Conservation (phyloP, 2,888 invertebrate species). For the Drosophila niveifrons region DNA sequence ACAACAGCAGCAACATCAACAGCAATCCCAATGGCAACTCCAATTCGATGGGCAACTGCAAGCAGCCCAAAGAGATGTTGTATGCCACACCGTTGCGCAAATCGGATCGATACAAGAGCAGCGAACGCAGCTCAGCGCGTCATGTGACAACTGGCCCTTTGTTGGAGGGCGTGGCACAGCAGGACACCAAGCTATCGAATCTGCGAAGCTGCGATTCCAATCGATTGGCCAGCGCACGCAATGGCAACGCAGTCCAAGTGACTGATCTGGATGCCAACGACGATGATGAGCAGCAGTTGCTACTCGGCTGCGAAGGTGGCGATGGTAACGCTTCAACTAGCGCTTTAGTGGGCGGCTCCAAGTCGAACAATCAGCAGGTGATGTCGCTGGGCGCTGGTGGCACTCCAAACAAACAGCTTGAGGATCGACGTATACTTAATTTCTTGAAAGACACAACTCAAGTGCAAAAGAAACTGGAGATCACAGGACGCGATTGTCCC, state of each 20-base stretch:
- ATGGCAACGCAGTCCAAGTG: conserved; percentile 79
- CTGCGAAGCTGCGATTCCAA: conserved; percentile 82
- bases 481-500: conserved; percentile 84
- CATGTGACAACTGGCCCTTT: conserved; percentile 38
- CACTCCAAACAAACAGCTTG: conserved; percentile 81
- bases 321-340: conserved; percentile 78
- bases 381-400: conserved; percentile 46
- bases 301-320: conserved; percentile 46
- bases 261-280: conserved; percentile 83
- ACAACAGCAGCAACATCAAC: conserved; percentile 63
- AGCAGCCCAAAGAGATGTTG: conserved; percentile 84
- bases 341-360: conserved; percentile 69
- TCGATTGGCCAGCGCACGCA: conserved; percentile 76
- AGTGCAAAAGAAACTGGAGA: conserved; percentile 85
- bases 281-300: conserved; percentile 54
- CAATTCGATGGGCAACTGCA: conserved; percentile 66
- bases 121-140: conserved; percentile 76
- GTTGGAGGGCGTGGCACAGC: conserved; percentile 21
- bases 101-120: conserved; percentile 85
- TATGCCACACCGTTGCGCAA: conserved; percentile 85
- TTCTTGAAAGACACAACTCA: conserved; percentile 85
- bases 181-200: conserved; percentile 79
- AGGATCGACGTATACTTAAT: conserved; percentile 85
- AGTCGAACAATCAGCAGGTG: conserved; percentile 69
- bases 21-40: conserved; percentile 65